Conservation (phyloP, 2,797 vertebrate genomes). For the Kryptolebias ocellatus region DNA sequence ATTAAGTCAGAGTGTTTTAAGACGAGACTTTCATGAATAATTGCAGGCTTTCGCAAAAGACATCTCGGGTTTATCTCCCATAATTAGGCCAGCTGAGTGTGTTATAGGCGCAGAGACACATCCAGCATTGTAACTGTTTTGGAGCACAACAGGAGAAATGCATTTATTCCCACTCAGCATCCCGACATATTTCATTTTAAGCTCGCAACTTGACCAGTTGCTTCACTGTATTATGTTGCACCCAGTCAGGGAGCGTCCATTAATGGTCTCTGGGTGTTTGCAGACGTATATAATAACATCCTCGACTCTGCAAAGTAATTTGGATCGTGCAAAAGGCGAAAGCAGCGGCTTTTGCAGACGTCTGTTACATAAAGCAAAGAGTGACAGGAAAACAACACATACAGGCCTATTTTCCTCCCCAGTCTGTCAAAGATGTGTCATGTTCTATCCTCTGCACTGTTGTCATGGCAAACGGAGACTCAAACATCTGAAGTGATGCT, state of each 20-base stretch:
- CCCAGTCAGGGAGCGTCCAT: constrained; percentile 34
- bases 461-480: constrained; percentile 76
- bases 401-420: constrained; percentile 69
- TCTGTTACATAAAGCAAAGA: constrained; percentile 64
- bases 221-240: constrained; percentile 35
- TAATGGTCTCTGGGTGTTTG: constrained; percentile 49
- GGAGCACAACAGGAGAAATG: constrained; percentile 28
- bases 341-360: constrained; percentile 46
- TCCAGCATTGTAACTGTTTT: constrained; percentile 23
- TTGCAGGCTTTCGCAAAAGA: constrained; percentile 55
- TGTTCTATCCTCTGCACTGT: constrained; percentile 65
- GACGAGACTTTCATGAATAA: constrained; percentile 64
- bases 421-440: constrained; percentile 69
- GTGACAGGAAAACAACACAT: constrained; percentile 69
- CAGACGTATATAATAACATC: constrained; percentile 46
- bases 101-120: constrained; percentile 19
- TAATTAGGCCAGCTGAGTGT: constrained; percentile 57
- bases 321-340: constrained; percentile 33
- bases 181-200: constrained; percentile 49
- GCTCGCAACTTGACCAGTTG: constrained; percentile 44
- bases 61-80: constrained; percentile 39
- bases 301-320: constrained; percentile 53
- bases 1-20: constrained; percentile 53
- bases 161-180: constrained; percentile 35
- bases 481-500: constrained; percentile 69